Evolutionary conservation across 2,113 vertebrate genomes (phyloP).

Genomic region (Electrona antarctica): DNA sequence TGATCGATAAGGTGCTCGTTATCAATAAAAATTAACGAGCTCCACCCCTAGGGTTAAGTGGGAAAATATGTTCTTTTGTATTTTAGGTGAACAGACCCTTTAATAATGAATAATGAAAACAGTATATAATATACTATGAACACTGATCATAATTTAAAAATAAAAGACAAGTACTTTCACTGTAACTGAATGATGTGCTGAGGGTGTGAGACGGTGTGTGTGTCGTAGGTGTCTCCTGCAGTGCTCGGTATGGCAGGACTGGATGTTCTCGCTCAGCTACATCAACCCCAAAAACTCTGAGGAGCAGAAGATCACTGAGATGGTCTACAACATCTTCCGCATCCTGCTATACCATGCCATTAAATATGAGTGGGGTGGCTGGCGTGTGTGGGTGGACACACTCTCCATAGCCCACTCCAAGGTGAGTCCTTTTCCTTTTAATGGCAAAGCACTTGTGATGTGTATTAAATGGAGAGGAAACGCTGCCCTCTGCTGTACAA

Average conservation of each 20-base stretch:
- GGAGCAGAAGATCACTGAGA: conserved; percentile 96
- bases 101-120: background rate
- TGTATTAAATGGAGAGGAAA: conserved; percentile 16
- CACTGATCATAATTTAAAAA: background rate
- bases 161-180: too few species aligned
- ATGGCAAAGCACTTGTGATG: conserved; percentile 30
- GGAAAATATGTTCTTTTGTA: too few species aligned
- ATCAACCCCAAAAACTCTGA: conserved; percentile 96
- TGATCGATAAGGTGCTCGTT: too few species aligned
- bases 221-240: conserved; percentile 91
- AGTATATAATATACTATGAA: background rate
- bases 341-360: conserved; percentile 98
- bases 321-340: conserved; percentile 98
- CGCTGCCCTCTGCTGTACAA: conserved; percentile 50
- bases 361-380: conserved; percentile 99
- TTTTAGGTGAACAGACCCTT: too few species aligned
- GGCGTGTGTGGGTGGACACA: conserved; percentile 98
- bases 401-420: conserved; percentile 98
- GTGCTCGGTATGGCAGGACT: conserved; percentile 99
- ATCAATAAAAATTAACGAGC: too few species aligned
- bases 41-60: too few species aligned
- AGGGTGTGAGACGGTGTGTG: conserved; percentile 2
- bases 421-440: conserved; percentile 87
- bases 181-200: background rate
- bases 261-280: conserved; percentile 99